These are phyloP conservation scores for Megaleporinus macrocephalus DNA, from an alignment of 2,113 vertebrate genomes.

Conservation along the genomic window DNA sequence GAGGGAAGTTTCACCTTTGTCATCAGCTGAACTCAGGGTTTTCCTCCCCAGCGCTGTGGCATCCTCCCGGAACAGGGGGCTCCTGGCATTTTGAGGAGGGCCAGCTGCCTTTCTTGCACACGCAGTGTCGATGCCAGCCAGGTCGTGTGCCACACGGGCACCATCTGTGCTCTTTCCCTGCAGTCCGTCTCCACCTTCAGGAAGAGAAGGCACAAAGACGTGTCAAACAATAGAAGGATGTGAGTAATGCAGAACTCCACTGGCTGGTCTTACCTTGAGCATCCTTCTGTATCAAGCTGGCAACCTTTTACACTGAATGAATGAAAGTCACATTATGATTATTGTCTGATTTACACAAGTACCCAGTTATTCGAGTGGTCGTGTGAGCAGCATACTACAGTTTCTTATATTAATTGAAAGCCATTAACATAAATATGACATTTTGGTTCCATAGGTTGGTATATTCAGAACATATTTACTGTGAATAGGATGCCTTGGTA, in stretches of 20 bases:
- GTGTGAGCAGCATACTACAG: too few species aligned
- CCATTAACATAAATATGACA: too few species aligned
- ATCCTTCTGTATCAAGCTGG: neutral
- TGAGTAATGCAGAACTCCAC: constrained; percentile 27
- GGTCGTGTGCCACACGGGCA: constrained; percentile 39
- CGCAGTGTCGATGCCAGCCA: constrained; percentile 40
- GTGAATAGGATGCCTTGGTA: too few species aligned
- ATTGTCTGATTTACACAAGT: too few species aligned
- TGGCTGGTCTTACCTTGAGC: neutral
- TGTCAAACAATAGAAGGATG: constrained; percentile 31
- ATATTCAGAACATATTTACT: too few species aligned
- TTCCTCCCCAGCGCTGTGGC: constrained; percentile 12
- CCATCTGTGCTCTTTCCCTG: constrained; percentile 49
- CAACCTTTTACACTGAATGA: neutral
- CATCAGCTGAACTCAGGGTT: constrained; percentile 17
- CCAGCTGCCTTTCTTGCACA: constrained; percentile 54
- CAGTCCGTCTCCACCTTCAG: constrained; percentile 43
- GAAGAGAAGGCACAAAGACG: constrained; percentile 36
- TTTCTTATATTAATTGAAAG: too few species aligned
- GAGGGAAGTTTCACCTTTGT: constrained; percentile 31
- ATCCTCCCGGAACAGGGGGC: constrained; percentile 33
- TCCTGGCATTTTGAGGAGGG: constrained; percentile 21
- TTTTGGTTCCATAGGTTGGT: too few species aligned
- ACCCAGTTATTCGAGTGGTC: too few species aligned
- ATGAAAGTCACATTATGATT: too few species aligned